Base-by-base conservation (phyloP, 2,797 vertebrate species). In the Gallinago solitaria region DNA sequence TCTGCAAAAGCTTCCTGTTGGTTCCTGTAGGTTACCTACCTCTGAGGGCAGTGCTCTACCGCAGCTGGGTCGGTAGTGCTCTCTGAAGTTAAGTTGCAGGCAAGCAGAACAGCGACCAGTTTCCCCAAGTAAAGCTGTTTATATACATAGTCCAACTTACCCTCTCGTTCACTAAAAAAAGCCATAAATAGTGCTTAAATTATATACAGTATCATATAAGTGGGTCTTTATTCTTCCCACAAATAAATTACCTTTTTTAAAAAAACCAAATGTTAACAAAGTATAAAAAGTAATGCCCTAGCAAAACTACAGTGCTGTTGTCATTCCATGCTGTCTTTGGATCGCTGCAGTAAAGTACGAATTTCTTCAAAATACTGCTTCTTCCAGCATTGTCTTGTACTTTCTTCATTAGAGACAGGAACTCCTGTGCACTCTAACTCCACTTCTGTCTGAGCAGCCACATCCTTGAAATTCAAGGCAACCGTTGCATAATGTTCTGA, bases 321-420 rank as follows among this genome's bases (percentile, higher is more conserved):
- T 95, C 84, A 94, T 83, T 95, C 90, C 88, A 75, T 32, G 74
- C 27, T 75, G 64, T 89, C 83, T 35, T 51, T 84, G 71, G 95
- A n/a, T 2, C 83, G 92, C 90, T 97, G 90, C 81, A 98, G 93
- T 90, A 97, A 93, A 93, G 45, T 3, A 85, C 16, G 97, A 85
- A 97, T 97, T 94, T 97, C 98, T 97, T 98, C 97, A 96, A 97
- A 98, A 63, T 98, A 88, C 12, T 97, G 97, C 88, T 97, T 47
- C 94, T 98, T 96, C 98, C 98, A 98, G 4, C 97, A 98, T 2
- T 95, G 97, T 61, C 96, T 97, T 53, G 92, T 95, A 25, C 95
- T 95, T 6, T 97, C 97, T 91, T 98, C 97, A 1, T 96, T 83
- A 63, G 87, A 90, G 21, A 97, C 37, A 0, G 97, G 97, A 61